Conservation (phyloP, 2,888 invertebrate genomes). For the Vesta saturnalis region DNA sequence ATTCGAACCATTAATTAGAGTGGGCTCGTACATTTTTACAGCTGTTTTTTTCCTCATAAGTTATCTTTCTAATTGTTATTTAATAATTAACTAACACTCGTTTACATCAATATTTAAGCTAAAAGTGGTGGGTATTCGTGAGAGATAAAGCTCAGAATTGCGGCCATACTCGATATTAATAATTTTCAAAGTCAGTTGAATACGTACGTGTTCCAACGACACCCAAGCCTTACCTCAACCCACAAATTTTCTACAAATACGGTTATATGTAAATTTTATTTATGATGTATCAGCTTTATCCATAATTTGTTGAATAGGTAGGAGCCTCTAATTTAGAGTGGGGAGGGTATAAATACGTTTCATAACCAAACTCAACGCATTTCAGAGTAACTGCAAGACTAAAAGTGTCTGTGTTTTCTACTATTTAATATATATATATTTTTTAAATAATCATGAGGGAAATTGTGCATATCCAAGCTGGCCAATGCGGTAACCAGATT, state of each 20-base stretch:
- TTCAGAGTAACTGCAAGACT: constrained; percentile 29
- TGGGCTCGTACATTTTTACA: no score
- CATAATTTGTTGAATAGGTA: constrained; percentile 10
- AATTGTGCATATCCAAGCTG: constrained; percentile 89
- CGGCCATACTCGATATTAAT: background rate
- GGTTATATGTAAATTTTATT: constrained; percentile 34
- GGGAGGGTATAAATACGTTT: constrained; percentile 29
- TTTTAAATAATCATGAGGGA: constrained; percentile 77
- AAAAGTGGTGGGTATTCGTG: background rate
- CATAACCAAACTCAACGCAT: constrained; percentile 16
- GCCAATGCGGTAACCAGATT: constrained; percentile 81
- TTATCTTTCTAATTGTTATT: no score
- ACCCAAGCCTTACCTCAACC: constrained; percentile 25
- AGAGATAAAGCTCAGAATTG: background rate
- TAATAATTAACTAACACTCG: no score
- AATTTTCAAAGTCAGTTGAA: background rate
- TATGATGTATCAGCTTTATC: background rate
- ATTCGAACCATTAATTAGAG: no score
- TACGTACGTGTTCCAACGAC: background rate
- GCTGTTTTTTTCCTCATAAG: no score
- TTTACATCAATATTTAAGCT: no score
- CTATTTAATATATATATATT: constrained; percentile 16
- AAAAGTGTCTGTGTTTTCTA: constrained; percentile 37
- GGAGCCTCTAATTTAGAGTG: background rate
- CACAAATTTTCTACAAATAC: constrained; percentile 34